phyloP scores from a whole-genome alignment of 1,140 invertebrate species.

The Drosophila sechellia region DNA sequence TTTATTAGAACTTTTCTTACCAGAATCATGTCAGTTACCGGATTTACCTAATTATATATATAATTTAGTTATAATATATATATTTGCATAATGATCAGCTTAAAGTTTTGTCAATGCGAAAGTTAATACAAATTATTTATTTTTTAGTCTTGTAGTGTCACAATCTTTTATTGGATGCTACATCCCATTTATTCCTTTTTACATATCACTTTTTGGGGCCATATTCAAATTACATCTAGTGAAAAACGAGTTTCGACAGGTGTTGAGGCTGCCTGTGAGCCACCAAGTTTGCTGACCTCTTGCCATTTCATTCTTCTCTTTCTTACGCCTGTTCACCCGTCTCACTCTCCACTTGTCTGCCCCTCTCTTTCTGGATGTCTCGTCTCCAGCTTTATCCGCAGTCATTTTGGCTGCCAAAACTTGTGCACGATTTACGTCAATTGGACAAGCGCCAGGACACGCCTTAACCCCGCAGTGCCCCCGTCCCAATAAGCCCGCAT shows the following conservation, averaged over 20 bases:
- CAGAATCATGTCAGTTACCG: too few species aligned
- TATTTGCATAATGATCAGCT: too few species aligned
- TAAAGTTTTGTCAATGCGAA: too few species aligned
- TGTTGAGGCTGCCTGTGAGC: slow-evolving; percentile 3
- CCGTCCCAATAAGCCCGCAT: slow-evolving; percentile 13
- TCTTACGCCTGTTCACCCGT: too few species aligned
- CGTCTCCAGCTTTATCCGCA: slow-evolving; percentile 57
- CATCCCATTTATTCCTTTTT: too few species aligned
- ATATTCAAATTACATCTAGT: not conserved
- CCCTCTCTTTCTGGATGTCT: slow-evolving; percentile 6
- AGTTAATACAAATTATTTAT: too few species aligned
- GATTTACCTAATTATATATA: too few species aligned
- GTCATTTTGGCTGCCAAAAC: slow-evolving; percentile 73
- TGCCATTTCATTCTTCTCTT: not conserved
- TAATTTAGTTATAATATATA: too few species aligned
- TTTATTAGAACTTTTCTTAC: too few species aligned
- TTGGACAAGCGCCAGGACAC: slow-evolving; percentile 69
- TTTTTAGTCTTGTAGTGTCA: too few species aligned
- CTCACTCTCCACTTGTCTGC: not conserved
- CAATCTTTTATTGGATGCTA: too few species aligned
- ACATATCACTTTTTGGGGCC: not conserved
- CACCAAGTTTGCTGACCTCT: slow-evolving; percentile 65
- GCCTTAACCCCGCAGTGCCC: slow-evolving; percentile 42
- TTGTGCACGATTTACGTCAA: slow-evolving; percentile 77
- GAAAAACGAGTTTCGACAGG: not conserved